A percentile compares a stretch with the other conserved stretches of the same genome.
phyloP scores from a whole-genome alignment of 2,888 invertebrate species.

The Phalera bucephala region DNA sequence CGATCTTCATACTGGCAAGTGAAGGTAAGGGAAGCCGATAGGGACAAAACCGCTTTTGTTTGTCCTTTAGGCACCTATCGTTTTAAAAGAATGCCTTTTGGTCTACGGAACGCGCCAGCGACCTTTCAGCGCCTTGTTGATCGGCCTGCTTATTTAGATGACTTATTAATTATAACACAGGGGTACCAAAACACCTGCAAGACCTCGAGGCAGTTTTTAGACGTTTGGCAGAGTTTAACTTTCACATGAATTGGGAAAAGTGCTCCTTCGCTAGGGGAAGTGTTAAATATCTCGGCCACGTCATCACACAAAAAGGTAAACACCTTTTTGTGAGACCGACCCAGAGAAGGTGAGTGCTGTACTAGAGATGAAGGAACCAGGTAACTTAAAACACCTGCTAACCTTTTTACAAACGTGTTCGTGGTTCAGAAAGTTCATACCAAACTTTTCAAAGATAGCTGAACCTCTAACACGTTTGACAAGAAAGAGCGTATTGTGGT shows the following conservation, averaged over 20 bases:
- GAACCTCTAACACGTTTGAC: conserved; percentile 36
- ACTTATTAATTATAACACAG: conserved; percentile 32
- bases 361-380: conserved; percentile 16
- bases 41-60: no score
- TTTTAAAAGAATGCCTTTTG: conserved; percentile 46
- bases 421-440: conserved; percentile 40
- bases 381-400: conserved; percentile 16
- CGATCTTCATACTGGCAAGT: no score
- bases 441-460: conserved; percentile 26
- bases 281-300: conserved; percentile 27
- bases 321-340: no score
- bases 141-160: conserved; percentile 45
- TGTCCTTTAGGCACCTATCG: no score
- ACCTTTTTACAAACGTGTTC: conserved; percentile 36
- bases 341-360: conserved; percentile 16
- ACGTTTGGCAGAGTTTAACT: conserved; percentile 23
- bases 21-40: no score
- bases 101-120: conserved; percentile 38
- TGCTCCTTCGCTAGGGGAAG: conserved; percentile 23
- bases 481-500: conserved; percentile 32
- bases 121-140: no score
- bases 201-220: conserved; percentile 31
- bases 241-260: conserved; percentile 34
- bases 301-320: conserved; percentile 19
- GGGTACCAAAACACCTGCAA: conserved; percentile 22